Conservation (phyloP, 2,888 invertebrate genomes). For the Catotricha subobsoleta region DNA sequence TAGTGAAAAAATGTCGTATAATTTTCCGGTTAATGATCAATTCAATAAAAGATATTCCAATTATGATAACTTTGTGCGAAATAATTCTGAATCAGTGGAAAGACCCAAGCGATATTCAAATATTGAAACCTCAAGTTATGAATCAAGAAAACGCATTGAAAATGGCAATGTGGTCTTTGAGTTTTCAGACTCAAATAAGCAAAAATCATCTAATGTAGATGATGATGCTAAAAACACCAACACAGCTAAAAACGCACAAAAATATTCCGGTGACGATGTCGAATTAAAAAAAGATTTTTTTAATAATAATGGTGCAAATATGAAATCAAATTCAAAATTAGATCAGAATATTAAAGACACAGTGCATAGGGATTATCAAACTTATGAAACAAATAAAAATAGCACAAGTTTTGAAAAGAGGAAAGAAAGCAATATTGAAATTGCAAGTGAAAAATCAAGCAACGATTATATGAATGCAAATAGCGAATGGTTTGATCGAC, state of each 20-base stretch:
- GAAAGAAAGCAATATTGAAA: neutral
- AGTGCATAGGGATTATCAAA: neutral
- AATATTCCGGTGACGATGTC: neutral
- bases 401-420: neutral
- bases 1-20: neutral
- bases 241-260: too few species aligned
- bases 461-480: neutral
- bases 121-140: constrained; percentile 23
- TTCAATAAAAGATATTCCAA: constrained; percentile 21
- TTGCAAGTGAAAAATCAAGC: neutral
- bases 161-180: constrained; percentile 27
- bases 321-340: constrained; percentile 28
- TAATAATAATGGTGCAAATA: constrained; percentile 12
- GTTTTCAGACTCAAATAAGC: constrained; percentile 17
- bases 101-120: constrained; percentile 25
- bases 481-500: too few species aligned
- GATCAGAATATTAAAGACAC: constrained; percentile 14
- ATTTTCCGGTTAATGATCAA: neutral
- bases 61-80: constrained; percentile 14
- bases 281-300: neutral
- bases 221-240: constrained; percentile 13
- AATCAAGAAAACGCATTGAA: constrained; percentile 23
- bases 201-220: constrained; percentile 9
- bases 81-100: constrained; percentile 4
- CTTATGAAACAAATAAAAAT: neutral